Conservation (phyloP, 2,888 invertebrate species). For the Nemapogon koenigi region DNA sequence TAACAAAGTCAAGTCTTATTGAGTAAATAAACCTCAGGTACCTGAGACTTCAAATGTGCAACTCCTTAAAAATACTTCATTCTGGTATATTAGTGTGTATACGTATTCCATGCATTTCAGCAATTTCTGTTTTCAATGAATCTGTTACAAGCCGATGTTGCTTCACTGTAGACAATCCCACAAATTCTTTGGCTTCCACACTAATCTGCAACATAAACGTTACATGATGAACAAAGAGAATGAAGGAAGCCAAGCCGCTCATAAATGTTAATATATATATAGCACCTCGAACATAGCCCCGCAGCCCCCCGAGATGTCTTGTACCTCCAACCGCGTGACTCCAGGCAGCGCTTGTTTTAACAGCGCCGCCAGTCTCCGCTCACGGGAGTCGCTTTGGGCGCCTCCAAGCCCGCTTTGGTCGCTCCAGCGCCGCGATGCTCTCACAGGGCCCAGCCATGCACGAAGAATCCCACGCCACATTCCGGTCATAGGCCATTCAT, state of each 20-base stretch:
- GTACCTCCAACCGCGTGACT: slow-evolving; percentile 69
- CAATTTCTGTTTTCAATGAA: slow-evolving; percentile 77
- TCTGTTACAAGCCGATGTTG: slow-evolving; percentile 78
- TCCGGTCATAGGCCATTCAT: no score
- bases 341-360: slow-evolving; percentile 61
- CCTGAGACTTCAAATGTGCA: no score
- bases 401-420: no score
- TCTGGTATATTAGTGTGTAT: slow-evolving; percentile 71
- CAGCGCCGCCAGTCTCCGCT: slow-evolving; percentile 37
- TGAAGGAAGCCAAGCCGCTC: not conserved
- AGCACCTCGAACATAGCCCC: slow-evolving; percentile 80
- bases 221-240: not conserved
- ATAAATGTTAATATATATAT: not conserved
- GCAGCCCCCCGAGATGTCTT: slow-evolving; percentile 80
- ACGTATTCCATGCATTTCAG: slow-evolving; percentile 83
- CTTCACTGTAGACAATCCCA: slow-evolving; percentile 72
- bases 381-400: no score
- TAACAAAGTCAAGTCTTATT: no score
- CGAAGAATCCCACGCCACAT: no score
- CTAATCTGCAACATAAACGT: slow-evolving; percentile 45
- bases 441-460: no score
- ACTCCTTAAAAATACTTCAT: no score
- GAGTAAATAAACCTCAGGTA: no score
- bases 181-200: slow-evolving; percentile 73
- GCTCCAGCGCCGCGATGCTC: no score